Evolutionary conservation across 2,888 invertebrate species (phyloP), one percentile per base, ranked within the genome.

Genomic region (Perdita meconis): DNA sequence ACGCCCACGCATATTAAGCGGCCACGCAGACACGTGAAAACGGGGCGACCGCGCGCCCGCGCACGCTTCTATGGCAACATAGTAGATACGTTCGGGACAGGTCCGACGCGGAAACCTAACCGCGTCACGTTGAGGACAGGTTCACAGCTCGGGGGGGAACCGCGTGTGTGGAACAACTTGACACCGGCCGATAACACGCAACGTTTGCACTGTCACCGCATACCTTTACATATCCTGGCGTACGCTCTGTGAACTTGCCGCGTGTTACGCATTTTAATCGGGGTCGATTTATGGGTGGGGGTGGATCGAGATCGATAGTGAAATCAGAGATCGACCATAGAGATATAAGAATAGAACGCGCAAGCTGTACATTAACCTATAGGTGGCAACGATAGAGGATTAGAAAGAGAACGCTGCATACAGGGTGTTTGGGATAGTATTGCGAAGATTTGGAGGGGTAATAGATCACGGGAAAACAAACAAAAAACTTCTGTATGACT

Each of bases 1-100:
- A 89, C 90, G 88, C 89, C 89, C 88, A 88, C 89, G 90, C 90
- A 91, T 91, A 90, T 90, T 89, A 91, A 91, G 85, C 80, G 66
- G 50, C 50, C 70, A 64, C 65, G 61, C 63, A 44, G 40, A 53
- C 76, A 77, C 70, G 64, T 44, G 56, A 56, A 53, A 19, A 70
- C 73, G 77, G 51, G n/a, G n/a, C n/a, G n/a, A n/a, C n/a, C n/a
- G n/a, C n/a, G n/a, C n/a, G n/a, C n/a, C n/a, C 82, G 74, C 59
- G 56, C 57, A 66, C 66, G 78, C 71, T 67, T 77, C 61, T 60
- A 69, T n/a, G n/a, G 78, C 67, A 71, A 82, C 84, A 86, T 86
- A 19, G 47, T 85, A 85, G 82, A 81, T 85, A 88, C 84, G 87
- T 84, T 82, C 84, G 79, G 82, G 76, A 67, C 79, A 19, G 44